Conservation (phyloP, 2,797 vertebrate species). For the Rachycentron canadum region DNA sequence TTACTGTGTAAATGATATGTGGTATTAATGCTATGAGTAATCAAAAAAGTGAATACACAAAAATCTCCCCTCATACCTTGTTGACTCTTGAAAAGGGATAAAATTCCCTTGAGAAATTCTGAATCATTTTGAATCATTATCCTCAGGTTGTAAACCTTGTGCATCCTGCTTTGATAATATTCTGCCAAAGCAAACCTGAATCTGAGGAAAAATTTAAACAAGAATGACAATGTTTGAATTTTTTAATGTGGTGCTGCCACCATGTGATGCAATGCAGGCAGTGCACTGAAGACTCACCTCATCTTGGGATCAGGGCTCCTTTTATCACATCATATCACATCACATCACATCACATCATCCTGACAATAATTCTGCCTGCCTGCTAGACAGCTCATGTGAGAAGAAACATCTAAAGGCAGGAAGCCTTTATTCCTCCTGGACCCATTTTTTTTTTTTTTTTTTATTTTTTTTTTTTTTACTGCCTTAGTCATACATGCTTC, state of each 20-base stretch:
- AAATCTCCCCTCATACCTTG: no score
- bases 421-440: conserved; percentile 60
- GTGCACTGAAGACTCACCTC: conserved; percentile 16
- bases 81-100: neutral
- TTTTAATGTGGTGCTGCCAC: conserved; percentile 57
- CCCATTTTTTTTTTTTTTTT: conserved; percentile 51
- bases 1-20: neutral
- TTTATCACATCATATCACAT: conserved; percentile 34
- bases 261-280: conserved; percentile 46
- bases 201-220: neutral
- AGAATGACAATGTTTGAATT: neutral
- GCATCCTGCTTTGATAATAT: neutral
- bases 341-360: conserved; percentile 21
- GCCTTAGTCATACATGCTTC: conserved; percentile 75
- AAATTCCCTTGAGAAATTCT: neutral
- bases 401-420: conserved; percentile 66
- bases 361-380: conserved; percentile 14
- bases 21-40: no score
- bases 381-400: conserved; percentile 35
- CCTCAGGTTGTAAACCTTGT: neutral
- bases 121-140: neutral
- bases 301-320: neutral
- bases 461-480: conserved; percentile 63
- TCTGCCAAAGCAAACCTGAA: neutral
- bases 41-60: neutral